Percentiles rank a stretch among this genome's conserved stretches.
Evolutionary conservation across 2,888 invertebrate species (phyloP).

Genomic region (Phytoseiulus persimilis): DNA sequence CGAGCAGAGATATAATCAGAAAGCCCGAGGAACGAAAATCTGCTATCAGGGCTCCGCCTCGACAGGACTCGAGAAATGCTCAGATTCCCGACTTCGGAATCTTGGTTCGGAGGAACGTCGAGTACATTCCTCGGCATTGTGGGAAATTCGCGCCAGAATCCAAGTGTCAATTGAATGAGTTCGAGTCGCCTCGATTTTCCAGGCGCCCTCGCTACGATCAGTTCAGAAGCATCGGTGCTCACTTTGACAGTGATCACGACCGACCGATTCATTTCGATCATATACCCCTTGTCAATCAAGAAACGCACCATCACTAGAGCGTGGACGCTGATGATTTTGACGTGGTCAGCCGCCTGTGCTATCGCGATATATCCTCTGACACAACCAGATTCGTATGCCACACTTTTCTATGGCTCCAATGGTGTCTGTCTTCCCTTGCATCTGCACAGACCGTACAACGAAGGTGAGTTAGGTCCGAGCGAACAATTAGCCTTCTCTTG

Average conservation of each 20-base stretch:
- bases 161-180: too few relatives aligned
- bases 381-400: conserved; percentile 54
- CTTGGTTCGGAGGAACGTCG: too few relatives aligned
- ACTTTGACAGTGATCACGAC: conserved; percentile 58
- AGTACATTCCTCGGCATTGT: too few relatives aligned
- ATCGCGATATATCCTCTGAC: conserved; percentile 55
- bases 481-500: too few relatives aligned
- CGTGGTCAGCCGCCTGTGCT: conserved; percentile 55
- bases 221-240: conserved; percentile 59
- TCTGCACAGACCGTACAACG: conserved; percentile 58
- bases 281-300: conserved; percentile 58
- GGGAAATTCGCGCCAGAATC: too few relatives aligned
- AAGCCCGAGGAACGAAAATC: too few relatives aligned
- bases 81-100: too few relatives aligned
- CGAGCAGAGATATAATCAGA: too few relatives aligned
- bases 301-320: conserved; percentile 53
- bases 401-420: conserved; percentile 58
- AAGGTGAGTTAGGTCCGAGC: conserved; percentile 49
- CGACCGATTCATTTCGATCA: conserved; percentile 57
- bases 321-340: conserved; percentile 52
- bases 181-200: conserved; percentile 38
- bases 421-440: conserved; percentile 59
- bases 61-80: too few relatives aligned
- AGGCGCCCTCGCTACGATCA: conserved; percentile 58
- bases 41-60: too few relatives aligned